A percentile compares a stretch with the other conserved stretches of the same genome.
Evolutionary conservation across 2,797 vertebrate genomes (phyloP).

Genomic region (Megalops cyprinoides): DNA sequence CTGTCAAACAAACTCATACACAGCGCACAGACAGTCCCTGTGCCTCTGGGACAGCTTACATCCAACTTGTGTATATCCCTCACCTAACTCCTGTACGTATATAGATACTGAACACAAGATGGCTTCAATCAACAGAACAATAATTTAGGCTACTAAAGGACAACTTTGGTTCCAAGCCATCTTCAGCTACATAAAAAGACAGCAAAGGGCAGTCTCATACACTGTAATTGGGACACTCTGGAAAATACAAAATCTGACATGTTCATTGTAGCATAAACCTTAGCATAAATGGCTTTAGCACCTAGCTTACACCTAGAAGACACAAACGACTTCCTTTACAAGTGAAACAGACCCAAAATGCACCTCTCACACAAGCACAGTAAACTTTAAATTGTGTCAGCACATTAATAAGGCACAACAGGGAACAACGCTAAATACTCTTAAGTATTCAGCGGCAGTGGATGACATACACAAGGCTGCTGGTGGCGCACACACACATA

Average conservation of each 20-base stretch:
- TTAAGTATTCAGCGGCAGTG: constrained; percentile 72
- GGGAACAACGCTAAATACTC: constrained; percentile 87
- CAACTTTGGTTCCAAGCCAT: constrained; percentile 73
- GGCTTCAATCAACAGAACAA: constrained; percentile 53
- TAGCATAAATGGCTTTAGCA: constrained; percentile 49
- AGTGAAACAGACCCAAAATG: constrained; percentile 65
- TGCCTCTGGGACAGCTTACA: constrained; percentile 51
- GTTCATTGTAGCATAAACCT: constrained; percentile 58
- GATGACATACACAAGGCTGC: constrained; percentile 76
- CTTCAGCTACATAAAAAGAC: neutral
- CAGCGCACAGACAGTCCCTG: constrained; percentile 53
- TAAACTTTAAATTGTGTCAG: constrained; percentile 76
- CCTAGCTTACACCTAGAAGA: constrained; percentile 75
- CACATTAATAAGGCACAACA: constrained; percentile 98
- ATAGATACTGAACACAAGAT: neutral
- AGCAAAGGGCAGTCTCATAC: constrained; percentile 62
- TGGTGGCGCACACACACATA: constrained; percentile 66
- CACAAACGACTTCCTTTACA: constrained; percentile 59
- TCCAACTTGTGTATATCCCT: constrained; percentile 4
- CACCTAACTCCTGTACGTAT: no score
- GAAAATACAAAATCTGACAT: constrained; percentile 49
- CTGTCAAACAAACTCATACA: constrained; percentile 36
- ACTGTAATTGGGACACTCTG: constrained; percentile 59
- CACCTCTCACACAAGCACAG: constrained; percentile 74
- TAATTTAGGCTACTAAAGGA: constrained; percentile 64